phyloP scores from a whole-genome alignment of 2,113 vertebrate genomes.

The Collichthys lucidus region DNA sequence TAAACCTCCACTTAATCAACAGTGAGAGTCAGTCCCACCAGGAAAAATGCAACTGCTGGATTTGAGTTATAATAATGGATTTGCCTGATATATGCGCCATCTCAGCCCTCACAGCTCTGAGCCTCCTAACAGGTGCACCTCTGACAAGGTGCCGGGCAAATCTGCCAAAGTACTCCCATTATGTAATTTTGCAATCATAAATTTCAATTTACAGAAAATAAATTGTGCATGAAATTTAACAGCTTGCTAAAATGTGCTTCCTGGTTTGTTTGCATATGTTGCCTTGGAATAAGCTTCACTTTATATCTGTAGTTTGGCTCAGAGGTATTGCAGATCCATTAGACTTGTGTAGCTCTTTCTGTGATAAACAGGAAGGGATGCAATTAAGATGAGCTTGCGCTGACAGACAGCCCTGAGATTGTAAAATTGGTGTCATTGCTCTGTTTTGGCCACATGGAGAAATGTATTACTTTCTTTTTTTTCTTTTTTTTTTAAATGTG shows the following conservation, averaged over 20 bases:
- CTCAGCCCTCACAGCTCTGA: slow-evolving; percentile 19
- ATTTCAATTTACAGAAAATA: slow-evolving; percentile 59
- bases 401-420: background rate
- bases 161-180: slow-evolving; percentile 52
- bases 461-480: background rate
- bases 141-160: slow-evolving; percentile 48
- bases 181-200: slow-evolving; percentile 55
- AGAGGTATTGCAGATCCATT: background rate
- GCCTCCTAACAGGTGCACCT: slow-evolving; percentile 64
- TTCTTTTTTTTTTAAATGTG: too few relatives aligned
- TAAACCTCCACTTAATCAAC: slow-evolving; percentile 77
- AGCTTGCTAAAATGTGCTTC: slow-evolving; percentile 51
- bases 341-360: slow-evolving; percentile 2
- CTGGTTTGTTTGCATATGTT: slow-evolving; percentile 34
- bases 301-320: background rate
- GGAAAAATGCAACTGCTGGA: slow-evolving; percentile 59
- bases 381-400: slow-evolving; percentile 26
- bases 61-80: slow-evolving; percentile 68
- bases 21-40: slow-evolving; percentile 67
- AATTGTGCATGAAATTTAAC: slow-evolving; percentile 66
- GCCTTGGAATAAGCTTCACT: slow-evolving; percentile 21
- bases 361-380: background rate
- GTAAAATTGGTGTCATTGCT: slow-evolving; percentile 24
- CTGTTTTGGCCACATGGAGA: background rate
- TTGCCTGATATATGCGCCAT: slow-evolving; percentile 42